Conservation (phyloP, 2,888 invertebrate genomes). For the Rhogogaster chlorosoma region DNA sequence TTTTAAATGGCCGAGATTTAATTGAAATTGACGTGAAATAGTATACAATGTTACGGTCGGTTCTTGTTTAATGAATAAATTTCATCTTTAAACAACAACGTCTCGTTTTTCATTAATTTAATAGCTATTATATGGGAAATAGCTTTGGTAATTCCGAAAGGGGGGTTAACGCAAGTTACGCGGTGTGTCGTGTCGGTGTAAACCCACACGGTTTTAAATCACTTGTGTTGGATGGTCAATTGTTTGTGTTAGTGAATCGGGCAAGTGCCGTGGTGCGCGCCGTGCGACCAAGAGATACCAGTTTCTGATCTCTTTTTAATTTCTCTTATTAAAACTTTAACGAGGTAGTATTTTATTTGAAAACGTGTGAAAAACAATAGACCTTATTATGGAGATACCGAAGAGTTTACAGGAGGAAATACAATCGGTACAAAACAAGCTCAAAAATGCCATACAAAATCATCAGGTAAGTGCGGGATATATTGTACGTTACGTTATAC, state of each 20-base stretch:
- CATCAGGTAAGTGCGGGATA: constrained; percentile 80
- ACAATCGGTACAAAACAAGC: constrained; percentile 81
- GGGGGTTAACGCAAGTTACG: constrained; percentile 50
- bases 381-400: constrained; percentile 81
- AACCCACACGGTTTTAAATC: constrained; percentile 61
- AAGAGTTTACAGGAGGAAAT: constrained; percentile 83
- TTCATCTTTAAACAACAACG: neutral
- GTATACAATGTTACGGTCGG: neutral
- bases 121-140: constrained; percentile 22
- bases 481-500: neutral
- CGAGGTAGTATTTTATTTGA: neutral
- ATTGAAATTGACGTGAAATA: constrained; percentile 38
- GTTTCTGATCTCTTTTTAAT: constrained; percentile 29
- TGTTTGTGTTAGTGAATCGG: constrained; percentile 48
- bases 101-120: constrained; percentile 1
- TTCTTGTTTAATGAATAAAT: neutral
- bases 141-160: constrained; percentile 40
- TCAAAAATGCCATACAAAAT: constrained; percentile 83
- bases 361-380: neutral
- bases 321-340: constrained; percentile 26
- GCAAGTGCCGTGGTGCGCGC: constrained; percentile 51
- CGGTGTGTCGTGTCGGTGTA: constrained; percentile 59
- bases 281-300: constrained; percentile 37
- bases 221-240: constrained; percentile 62
- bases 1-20: constrained; percentile 51